Conservation (phyloP, 2,113 vertebrate species). For the Chloropsis hardwickii region DNA sequence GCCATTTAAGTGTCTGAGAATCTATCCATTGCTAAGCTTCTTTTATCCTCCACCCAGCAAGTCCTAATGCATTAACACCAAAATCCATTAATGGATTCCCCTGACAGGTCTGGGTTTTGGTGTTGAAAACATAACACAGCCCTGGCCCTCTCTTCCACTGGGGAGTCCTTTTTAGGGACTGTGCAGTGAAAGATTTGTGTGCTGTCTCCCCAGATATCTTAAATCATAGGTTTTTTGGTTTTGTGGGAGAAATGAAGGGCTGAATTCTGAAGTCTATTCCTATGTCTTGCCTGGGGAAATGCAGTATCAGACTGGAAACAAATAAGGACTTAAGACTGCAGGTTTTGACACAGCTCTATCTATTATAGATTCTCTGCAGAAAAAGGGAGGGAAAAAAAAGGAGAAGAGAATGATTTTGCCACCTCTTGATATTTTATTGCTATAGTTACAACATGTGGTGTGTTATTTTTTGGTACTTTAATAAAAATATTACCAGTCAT, state of each 20-base stretch:
- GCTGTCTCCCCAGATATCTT: background rate
- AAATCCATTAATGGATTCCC: background rate
- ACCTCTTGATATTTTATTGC: background rate
- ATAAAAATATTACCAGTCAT: background rate
- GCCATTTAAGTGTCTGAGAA: background rate
- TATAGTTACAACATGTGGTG: background rate
- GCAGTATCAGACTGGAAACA: background rate
- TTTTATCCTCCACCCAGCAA: background rate
- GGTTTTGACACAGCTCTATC: background rate
- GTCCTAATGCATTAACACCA: background rate
- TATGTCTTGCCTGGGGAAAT: background rate
- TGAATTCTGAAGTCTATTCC: background rate
- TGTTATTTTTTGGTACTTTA: background rate
- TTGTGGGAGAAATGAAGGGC: background rate
- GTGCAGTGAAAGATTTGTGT: background rate
- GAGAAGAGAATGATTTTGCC: background rate
- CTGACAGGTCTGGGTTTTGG: accelerated
- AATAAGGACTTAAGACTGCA: background rate
- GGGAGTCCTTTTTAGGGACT: background rate
- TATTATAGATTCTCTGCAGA: background rate
- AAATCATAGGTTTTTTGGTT: background rate
- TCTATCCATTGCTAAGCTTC: background rate
- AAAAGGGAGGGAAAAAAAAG: background rate
- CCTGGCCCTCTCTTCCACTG: background rate
- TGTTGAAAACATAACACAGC: background rate